phyloP scores from a whole-genome alignment of 2,888 invertebrate species.

The Phaonia tiefii region DNA sequence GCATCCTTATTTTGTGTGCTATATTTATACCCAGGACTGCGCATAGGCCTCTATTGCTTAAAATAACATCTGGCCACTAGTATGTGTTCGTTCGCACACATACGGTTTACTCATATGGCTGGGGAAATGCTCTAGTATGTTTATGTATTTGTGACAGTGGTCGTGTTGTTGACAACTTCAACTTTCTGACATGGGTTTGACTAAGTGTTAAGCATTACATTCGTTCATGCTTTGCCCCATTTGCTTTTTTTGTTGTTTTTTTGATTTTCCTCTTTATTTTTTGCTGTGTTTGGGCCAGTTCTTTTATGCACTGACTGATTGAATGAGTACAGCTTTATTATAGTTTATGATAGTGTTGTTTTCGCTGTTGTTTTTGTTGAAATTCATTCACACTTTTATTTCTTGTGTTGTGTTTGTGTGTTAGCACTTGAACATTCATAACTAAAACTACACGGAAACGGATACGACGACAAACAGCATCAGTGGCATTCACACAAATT shows the following conservation, averaged over 20 bases:
- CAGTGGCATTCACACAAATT: background rate
- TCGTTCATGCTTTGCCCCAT: constrained; percentile 29
- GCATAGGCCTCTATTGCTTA: too few relatives aligned
- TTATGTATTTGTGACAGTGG: constrained; percentile 31
- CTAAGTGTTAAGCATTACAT: constrained; percentile 43
- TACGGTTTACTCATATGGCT: too few relatives aligned
- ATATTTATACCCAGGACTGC: too few relatives aligned
- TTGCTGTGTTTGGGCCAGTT: constrained; percentile 44
- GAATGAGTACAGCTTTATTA: constrained; percentile 51
- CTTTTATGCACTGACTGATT: constrained; percentile 27
- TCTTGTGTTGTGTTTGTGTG: background rate
- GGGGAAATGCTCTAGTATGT: background rate
- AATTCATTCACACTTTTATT: background rate
- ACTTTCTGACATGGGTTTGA: constrained; percentile 52
- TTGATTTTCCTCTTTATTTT: constrained; percentile 20
- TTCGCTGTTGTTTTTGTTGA: background rate
- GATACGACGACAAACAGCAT: background rate
- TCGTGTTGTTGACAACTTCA: constrained; percentile 63
- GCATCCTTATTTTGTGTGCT: too few relatives aligned
- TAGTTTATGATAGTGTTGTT: constrained; percentile 39
- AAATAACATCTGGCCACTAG: too few relatives aligned
- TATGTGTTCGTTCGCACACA: too few relatives aligned
- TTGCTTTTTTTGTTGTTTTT: constrained; percentile 34
- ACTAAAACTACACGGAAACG: background rate
- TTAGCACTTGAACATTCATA: constrained; percentile 9